A percentile compares a stretch with the other conserved stretches of the same genome.
Evolutionary conservation across 2,797 vertebrate genomes (phyloP).

Genomic region (Knipowitschia caucasica): DNA sequence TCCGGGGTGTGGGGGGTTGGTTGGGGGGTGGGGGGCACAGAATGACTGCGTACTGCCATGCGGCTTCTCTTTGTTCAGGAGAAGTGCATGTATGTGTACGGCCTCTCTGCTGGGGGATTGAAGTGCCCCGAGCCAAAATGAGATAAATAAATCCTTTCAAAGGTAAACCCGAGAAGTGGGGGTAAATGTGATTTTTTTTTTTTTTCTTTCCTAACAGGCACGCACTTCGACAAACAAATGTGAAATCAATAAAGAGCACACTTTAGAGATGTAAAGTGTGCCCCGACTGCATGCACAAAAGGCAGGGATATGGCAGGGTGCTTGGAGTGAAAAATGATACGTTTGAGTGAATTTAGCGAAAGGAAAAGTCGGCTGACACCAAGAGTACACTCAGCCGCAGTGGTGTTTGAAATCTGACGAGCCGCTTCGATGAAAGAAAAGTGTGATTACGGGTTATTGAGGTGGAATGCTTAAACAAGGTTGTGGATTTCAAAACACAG

Average conservation of each 20-base stretch:
- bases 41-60: constrained; percentile 36
- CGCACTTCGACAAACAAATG: constrained; percentile 54
- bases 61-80: constrained; percentile 38
- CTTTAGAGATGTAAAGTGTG: constrained; percentile 28
- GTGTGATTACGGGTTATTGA: neutral
- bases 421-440: constrained; percentile 7
- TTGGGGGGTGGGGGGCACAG: constrained; percentile 21
- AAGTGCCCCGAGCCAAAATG: constrained; percentile 37
- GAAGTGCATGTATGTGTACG: constrained; percentile 24
- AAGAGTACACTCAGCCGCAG: constrained; percentile 9
- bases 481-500: constrained; percentile 4
- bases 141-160: constrained; percentile 54
- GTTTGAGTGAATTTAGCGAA: constrained; percentile 31
- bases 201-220: constrained; percentile 17
- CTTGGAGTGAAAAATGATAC: constrained; percentile 23
- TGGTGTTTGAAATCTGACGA: constrained; percentile 14
- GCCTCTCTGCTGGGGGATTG: constrained; percentile 26
- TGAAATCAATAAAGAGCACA: constrained; percentile 53
- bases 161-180: constrained; percentile 24
- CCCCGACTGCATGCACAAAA: constrained; percentile 33
- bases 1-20: constrained; percentile 9
- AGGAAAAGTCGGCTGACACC: constrained; percentile 23
- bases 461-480: constrained; percentile 4
- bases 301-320: constrained; percentile 11
- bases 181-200: constrained; percentile 27